These are phyloP conservation scores for Trachelus stipa DNA, from an alignment of 2,888 invertebrate species.

Conservation along the genomic window DNA sequence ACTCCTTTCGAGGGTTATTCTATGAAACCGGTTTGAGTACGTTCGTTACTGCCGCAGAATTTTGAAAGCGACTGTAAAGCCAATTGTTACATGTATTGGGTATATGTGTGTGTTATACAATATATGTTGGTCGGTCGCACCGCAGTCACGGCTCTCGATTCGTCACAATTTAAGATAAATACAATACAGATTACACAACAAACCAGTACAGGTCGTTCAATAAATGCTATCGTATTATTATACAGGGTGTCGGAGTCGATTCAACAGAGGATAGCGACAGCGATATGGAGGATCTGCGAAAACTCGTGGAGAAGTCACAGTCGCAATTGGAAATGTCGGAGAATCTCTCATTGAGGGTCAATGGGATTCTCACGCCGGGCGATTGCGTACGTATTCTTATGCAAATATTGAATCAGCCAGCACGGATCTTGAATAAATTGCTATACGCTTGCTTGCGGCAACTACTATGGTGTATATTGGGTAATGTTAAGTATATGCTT, in stretches of 20 bases:
- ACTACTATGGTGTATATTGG: conserved; percentile 1
- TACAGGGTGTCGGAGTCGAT: conserved; percentile 46
- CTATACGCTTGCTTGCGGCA: conserved; percentile 14
- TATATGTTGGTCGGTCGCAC: too few species aligned
- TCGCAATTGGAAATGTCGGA: conserved; percentile 74
- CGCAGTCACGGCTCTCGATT: too few species aligned
- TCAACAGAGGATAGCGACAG: conserved; percentile 72
- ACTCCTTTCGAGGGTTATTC: too few species aligned
- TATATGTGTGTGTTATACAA: too few species aligned
- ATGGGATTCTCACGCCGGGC: conserved; percentile 34
- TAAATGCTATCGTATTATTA: too few species aligned
- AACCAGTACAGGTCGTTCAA: too few species aligned
- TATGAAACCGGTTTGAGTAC: too few species aligned
- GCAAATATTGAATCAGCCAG: neutral
- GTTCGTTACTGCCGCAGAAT: too few species aligned
- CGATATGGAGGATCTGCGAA: conserved; percentile 75
- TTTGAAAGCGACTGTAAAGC: too few species aligned
- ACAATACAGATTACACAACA: too few species aligned
- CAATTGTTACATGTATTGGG: too few species aligned
- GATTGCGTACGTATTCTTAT: conserved; percentile 59
- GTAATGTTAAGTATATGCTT: conserved; percentile 13
- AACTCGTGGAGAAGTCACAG: conserved; percentile 74
- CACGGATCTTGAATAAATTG: neutral
- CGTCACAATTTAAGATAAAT: too few species aligned
- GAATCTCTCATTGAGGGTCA: conserved; percentile 67